A percentile compares a stretch with the other conserved stretches of the same genome.
phyloP scores from a whole-genome alignment of 1,140 invertebrate species.

The Drusus annulatus region DNA sequence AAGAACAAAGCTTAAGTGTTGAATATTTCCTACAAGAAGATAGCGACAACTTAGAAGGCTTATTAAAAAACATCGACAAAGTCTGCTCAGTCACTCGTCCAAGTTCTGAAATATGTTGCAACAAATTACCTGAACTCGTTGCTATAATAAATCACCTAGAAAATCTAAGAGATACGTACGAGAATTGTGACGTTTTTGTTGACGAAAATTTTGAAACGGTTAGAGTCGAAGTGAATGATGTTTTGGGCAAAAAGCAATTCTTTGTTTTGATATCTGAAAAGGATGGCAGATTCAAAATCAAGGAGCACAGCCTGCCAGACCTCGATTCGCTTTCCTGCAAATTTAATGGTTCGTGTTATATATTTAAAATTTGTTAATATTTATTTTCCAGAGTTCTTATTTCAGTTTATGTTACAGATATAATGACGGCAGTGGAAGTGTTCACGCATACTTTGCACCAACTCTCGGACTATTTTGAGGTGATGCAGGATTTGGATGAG shows the following conservation, averaged over 20 bases:
- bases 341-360: conserved; percentile 20
- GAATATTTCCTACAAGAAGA: conserved; percentile 11
- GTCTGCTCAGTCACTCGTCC: not conserved
- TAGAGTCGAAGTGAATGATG: not conserved
- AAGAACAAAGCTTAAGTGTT: not conserved
- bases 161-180: not conserved
- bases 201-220: not conserved
- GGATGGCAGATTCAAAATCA: conserved; percentile 6
- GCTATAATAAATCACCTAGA: conserved; percentile 15
- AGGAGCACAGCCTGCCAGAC: conserved; percentile 35
- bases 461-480: conserved; percentile 47
- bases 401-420: conserved; percentile 14
- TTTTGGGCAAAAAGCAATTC: conserved; percentile 22
- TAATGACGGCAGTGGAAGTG: conserved; percentile 21
- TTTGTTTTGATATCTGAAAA: conserved; percentile 17
- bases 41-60: conserved; percentile 2
- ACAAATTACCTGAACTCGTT: conserved; percentile 11
- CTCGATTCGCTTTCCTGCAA: not conserved
- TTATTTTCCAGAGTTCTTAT: not conserved
- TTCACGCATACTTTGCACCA: conserved; percentile 35
- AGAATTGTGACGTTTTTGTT: conserved; percentile 20
- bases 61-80: conserved; percentile 12
- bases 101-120: not conserved
- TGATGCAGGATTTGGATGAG: conserved; percentile 45
- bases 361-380: not conserved